Evolutionary conservation across 92 coral and sea anemone genomes (phyloP).

Genomic region (Actinernus sp.): DNA sequence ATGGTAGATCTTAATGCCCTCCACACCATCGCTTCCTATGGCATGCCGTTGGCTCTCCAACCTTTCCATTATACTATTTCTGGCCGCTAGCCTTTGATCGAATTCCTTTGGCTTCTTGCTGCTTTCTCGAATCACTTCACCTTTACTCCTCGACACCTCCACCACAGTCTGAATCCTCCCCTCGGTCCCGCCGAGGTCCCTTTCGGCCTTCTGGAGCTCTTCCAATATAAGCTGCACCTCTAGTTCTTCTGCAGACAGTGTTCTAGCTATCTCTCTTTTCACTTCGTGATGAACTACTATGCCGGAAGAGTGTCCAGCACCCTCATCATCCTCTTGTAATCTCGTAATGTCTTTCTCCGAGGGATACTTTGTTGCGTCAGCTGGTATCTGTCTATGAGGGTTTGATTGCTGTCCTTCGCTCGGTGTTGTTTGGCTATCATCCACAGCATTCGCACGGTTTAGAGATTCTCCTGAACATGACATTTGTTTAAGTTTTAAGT

Average conservation of each 20-base stretch:
- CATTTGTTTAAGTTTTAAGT: conserved; percentile 7
- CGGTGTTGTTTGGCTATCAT: not conserved
- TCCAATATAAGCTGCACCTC: conserved; percentile 37
- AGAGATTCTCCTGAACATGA: conserved; percentile 33
- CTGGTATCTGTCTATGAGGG: not conserved
- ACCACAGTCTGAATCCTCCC: conserved; percentile 40
- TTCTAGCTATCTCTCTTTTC: conserved; percentile 32
- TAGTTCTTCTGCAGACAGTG: conserved; percentile 34
- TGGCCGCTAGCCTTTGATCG: conserved; percentile 80
- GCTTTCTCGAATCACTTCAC: conserved; percentile 58
- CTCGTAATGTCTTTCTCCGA: not conserved
- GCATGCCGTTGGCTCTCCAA: conserved; percentile 83
- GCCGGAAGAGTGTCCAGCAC: not conserved
- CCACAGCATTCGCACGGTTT: conserved; percentile 19
- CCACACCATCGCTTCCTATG: conserved; percentile 56
- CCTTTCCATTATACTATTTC: conserved; percentile 77
- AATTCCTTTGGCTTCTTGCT: conserved; percentile 52
- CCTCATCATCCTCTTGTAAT: not conserved
- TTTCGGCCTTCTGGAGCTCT: conserved; percentile 44
- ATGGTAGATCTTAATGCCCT: conserved; percentile 83
- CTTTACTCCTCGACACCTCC: conserved; percentile 50
- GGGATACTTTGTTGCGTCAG: conserved; percentile 1
- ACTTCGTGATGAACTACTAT: conserved; percentile 25
- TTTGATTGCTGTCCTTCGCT: not conserved
- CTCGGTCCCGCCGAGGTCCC: conserved; percentile 41